Evolutionary conservation across 2,113 vertebrate species (phyloP), one percentile per base, ranked within the genome.

Genomic region (Irena cyanogastra): DNA sequence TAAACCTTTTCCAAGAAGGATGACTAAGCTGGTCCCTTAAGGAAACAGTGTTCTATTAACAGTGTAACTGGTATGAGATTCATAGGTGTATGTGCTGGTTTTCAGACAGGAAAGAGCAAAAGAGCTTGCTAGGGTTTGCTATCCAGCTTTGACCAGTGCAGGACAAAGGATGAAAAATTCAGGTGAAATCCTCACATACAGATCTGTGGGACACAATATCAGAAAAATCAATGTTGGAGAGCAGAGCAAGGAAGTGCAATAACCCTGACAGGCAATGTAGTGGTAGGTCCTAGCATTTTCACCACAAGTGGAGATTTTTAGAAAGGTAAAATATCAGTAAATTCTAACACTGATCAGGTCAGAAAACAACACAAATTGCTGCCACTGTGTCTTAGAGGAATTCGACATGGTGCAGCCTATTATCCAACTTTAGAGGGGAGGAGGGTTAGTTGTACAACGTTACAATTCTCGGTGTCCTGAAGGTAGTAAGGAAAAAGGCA

Each of bases 11-110:
- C 94, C 92, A 93, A 90, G 92, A 80, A 59, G 0, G 2, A 63
- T 94, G 86, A 94, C 79, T 95, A 92, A 93, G 83, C 71, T 77
- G 26, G 14, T 93, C 71, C 45, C 82, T 65, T 82, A 59, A 56
- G 92, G 31, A 59, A 41, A 60, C 7, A 16, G 57, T 22, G 7
- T 45, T 75, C 84, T 74, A 81, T 33, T 76, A 88, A 16, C 66
- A 75, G 45, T 0, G 0, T 57, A n/a, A 83, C 45, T 57, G 70
- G 18, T 68, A 8, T 1, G 5, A 80, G 71, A 33, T 69, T 87
- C 57, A 33, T 35, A 72, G 42, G 30, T 65, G 42, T 5, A 0
- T 71, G 11, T 69, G 33, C 30, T 80, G 54, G 11, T 30, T 88
- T 88, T 74, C 2, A 1, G 75, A 59, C 17, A 83, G 20, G n/a